phyloP scores from a whole-genome alignment of 2,888 invertebrate genomes.

The Osedax frankpressi region DNA sequence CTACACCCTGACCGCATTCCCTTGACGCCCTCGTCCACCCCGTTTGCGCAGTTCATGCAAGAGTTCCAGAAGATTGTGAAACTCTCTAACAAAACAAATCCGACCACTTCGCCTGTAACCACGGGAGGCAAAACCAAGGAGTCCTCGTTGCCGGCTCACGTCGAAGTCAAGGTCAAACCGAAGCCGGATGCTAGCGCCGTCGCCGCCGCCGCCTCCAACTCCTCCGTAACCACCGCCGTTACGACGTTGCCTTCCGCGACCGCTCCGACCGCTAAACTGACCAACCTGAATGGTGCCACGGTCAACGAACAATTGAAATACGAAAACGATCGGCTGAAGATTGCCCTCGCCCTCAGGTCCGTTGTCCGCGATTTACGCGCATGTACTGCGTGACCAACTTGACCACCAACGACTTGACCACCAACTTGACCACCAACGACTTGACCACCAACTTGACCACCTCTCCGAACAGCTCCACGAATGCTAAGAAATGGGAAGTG shows the following conservation, averaged over 20 bases:
- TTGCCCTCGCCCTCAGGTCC: slow-evolving; percentile 84
- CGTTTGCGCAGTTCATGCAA: neutral
- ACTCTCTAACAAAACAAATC: neutral
- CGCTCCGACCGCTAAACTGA: slow-evolving; percentile 11
- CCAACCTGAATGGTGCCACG: too few species aligned
- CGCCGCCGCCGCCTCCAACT: neutral
- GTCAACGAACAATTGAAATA: slow-evolving; percentile 64
- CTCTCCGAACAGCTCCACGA: slow-evolving; percentile 69
- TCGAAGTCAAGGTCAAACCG: too few species aligned
- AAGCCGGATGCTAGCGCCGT: neutral
- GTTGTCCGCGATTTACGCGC: too few species aligned
- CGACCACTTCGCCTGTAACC: neutral
- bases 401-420: too few species aligned
- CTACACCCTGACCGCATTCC: neutral
- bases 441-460: too few species aligned
- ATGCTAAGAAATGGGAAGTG: slow-evolving; percentile 96
- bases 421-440: too few species aligned
- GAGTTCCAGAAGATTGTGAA: neutral
- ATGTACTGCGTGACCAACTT: too few species aligned
- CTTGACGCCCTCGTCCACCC: neutral
- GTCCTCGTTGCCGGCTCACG: too few species aligned
- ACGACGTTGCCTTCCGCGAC: slow-evolving; percentile 4
- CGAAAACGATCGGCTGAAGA: slow-evolving; percentile 87
- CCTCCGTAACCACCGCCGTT: neutral
- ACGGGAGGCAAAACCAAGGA: neutral